phyloP scores from a whole-genome alignment of 2,888 invertebrate genomes.

The Ectemnius continuus region DNA sequence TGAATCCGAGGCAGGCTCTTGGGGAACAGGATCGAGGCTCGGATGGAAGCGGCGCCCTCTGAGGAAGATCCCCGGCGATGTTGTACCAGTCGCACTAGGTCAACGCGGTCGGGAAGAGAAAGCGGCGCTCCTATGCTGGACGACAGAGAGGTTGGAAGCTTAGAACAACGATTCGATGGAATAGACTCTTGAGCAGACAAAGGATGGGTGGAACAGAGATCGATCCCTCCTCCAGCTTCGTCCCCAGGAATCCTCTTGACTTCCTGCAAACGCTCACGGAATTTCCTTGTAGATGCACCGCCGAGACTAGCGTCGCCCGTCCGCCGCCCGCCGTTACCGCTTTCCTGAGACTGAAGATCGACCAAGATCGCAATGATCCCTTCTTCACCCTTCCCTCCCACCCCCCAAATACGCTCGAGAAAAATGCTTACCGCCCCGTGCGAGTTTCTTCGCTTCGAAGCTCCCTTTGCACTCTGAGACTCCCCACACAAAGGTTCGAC shows the following conservation, averaged over 20 bases:
- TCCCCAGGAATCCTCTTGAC: conserved; percentile 30
- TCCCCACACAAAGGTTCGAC: too few relatives aligned
- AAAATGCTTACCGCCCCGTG: too few relatives aligned
- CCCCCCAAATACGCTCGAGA: too few relatives aligned
- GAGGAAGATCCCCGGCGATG: not conserved
- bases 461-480: too few relatives aligned
- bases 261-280: conserved; percentile 14
- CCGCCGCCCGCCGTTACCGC: too few relatives aligned
- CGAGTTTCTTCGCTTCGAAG: too few relatives aligned
- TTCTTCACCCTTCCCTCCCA: too few relatives aligned
- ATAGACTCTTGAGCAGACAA: conserved; percentile 38
- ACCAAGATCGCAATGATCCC: too few relatives aligned
- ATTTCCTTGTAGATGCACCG: too few relatives aligned
- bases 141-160: conserved; percentile 17
- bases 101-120: not conserved
- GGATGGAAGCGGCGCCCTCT: not conserved
- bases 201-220: conserved; percentile 37
- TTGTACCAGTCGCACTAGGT: not conserved
- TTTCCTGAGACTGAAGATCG: too few relatives aligned
- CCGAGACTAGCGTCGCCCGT: too few relatives aligned
- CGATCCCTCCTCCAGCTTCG: conserved; percentile 36
- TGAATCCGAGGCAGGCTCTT: not conserved
- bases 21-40: not conserved
- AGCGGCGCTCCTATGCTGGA: not conserved
- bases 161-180: conserved; percentile 34